A percentile compares a stretch with the other conserved stretches of the same genome.
Conservation (phyloP, 2,888 invertebrate species). For the Lepidochitona cinerea region DNA sequence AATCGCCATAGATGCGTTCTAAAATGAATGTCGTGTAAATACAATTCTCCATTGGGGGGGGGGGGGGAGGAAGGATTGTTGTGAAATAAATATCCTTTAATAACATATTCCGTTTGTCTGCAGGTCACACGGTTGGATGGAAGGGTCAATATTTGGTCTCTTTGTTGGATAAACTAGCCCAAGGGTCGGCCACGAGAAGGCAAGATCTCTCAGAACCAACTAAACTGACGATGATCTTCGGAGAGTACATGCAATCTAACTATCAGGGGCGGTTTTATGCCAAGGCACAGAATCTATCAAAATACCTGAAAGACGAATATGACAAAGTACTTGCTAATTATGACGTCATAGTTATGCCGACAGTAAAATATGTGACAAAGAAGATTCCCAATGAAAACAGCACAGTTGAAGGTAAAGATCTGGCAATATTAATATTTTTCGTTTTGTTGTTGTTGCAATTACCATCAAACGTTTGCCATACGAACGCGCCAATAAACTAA, state of each 20-base stretch:
- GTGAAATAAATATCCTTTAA: no score
- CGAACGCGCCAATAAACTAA: no score
- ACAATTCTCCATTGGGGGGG: no score
- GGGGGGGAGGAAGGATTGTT: no score
- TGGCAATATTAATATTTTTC: no score
- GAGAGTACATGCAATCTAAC: background rate
- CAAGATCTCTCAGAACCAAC: background rate
- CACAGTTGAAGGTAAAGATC: slow-evolving; percentile 22
- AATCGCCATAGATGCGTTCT: no score
- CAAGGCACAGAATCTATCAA: slow-evolving; percentile 39
- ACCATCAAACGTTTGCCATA: no score
- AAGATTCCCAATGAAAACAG: slow-evolving; percentile 22
- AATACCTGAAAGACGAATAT: slow-evolving; percentile 35
- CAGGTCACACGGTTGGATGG: background rate
- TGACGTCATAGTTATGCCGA: slow-evolving; percentile 58
- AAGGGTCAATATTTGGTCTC: background rate
- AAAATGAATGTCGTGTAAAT: no score
- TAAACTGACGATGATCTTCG: background rate
- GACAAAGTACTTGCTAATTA: slow-evolving; percentile 40
- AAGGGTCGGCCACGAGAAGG: background rate
- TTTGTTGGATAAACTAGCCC: background rate
- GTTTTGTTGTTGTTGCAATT: no score
- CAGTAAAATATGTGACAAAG: slow-evolving; percentile 34
- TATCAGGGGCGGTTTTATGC: slow-evolving; percentile 22
- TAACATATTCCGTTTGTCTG: no score